Evolutionary conservation across 2,797 vertebrate genomes (phyloP).

Genomic region (Pseudopleuronectes americanus): DNA sequence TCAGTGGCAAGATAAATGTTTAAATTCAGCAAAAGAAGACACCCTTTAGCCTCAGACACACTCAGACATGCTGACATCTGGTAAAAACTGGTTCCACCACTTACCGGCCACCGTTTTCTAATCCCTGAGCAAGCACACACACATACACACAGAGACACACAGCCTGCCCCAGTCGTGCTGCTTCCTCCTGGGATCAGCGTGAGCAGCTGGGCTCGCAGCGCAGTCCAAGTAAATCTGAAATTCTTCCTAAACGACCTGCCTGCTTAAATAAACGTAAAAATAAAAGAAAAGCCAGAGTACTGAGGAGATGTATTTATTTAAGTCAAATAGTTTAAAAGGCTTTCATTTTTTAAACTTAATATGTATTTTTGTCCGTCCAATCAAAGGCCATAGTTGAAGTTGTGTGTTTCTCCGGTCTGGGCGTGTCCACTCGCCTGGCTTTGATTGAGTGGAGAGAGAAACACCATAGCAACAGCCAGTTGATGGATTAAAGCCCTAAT

Average conservation of each 20-base stretch:
- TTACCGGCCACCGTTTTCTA: slow-evolving; percentile 17
- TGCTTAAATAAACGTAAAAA: slow-evolving; percentile 32
- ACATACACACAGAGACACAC: slow-evolving; percentile 1
- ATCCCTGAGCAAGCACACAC: not conserved
- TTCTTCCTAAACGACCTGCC: slow-evolving; percentile 55
- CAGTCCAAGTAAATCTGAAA: slow-evolving; percentile 50
- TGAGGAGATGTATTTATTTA: slow-evolving; percentile 3
- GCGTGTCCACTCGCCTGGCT: slow-evolving; percentile 39
- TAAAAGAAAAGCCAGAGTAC: slow-evolving; percentile 6
- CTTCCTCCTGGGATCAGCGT: slow-evolving; percentile 50
- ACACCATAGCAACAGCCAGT: slow-evolving; percentile 72
- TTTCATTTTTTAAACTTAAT: no score
- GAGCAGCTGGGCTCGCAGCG: slow-evolving; percentile 51
- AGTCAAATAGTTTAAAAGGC: slow-evolving; percentile 2
- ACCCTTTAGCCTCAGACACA: not conserved
- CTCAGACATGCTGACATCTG: slow-evolving; percentile 31
- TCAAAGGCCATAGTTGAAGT: slow-evolving; percentile 29
- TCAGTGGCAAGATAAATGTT: not conserved
- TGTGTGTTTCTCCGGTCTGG: slow-evolving; percentile 46
- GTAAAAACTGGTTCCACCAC: slow-evolving; percentile 16
- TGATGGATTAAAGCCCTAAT: slow-evolving; percentile 78
- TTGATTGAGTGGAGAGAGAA: slow-evolving; percentile 60
- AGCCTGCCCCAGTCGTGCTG: not conserved
- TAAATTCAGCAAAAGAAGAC: no score
- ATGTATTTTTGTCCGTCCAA: slow-evolving; percentile 5